Evolutionary conservation across 2,113 vertebrate species (phyloP), one percentile per base, ranked within the genome.

Genomic region (Ctenodactylus gundi): DNA sequence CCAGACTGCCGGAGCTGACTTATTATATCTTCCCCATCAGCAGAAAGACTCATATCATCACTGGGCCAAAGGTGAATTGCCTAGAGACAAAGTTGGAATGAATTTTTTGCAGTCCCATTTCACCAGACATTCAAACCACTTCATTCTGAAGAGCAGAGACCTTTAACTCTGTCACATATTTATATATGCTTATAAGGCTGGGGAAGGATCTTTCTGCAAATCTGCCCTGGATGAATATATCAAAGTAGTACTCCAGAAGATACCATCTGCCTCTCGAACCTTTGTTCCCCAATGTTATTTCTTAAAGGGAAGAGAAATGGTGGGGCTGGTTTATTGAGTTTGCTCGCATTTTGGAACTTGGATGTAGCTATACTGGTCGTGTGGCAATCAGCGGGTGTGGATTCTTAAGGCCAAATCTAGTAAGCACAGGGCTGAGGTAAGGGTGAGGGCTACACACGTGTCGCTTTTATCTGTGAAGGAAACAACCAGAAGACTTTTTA

Each of bases 71-170:
- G 99, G 99, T 99, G 99, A 99, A 99, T 98, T 98, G 98, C 99
- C 98, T 99, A 98, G 99, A 99, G 98, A 99, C 98, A 99, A 99
- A 98, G 98, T 98, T 98, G 98, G 98, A 99, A 99, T 99, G 98
- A 99, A 99, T 99, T 99, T 99, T 99, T 99, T 99, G 99, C 98
- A 98, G 99, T 98, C 98, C 98, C 98, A 99, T 99, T 99, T 98
- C 97, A 96, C 98, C 98, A 99, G 99, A 98, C 98, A 98, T 99
- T 99, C 99, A 99, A 99, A 99, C 97, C 97, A 98, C 98, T 99
- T 99, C 98, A 98, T 99, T 98, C 98, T 98, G 98, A 98, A 98
- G 98, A 99, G 98, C 92, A 83, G 98, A 99, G 98, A 99, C 98
- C 98, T 99, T 99, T 99, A 99, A 98, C 98, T 99, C 98, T 98